phyloP scores from a whole-genome alignment of 2,888 invertebrate genomes.

The Blastobasis lacticolella region DNA sequence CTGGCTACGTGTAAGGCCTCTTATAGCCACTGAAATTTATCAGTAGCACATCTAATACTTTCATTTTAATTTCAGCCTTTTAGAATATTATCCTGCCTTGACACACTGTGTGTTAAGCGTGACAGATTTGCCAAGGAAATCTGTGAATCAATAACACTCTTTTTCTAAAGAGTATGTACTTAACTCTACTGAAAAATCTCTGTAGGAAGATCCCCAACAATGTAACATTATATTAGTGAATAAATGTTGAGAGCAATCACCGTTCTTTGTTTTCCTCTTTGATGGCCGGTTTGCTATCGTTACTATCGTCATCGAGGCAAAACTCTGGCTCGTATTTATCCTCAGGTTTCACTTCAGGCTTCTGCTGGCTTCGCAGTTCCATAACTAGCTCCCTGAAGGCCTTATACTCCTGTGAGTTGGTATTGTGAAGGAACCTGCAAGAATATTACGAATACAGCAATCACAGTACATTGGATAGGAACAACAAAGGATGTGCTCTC shows the following conservation, averaged over 20 bases:
- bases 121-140: too few species aligned
- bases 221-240: too few species aligned
- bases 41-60: too few species aligned
- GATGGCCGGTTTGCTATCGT: conserved; percentile 42
- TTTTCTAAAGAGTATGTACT: too few species aligned
- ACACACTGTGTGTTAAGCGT: too few species aligned
- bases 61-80: too few species aligned
- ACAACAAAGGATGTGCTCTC: conserved; percentile 34
- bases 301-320: conserved; percentile 64
- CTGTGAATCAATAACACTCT: too few species aligned
- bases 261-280: conserved; percentile 57
- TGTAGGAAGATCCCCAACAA: too few species aligned
- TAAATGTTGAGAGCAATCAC: conserved; percentile 16
- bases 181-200: too few species aligned
- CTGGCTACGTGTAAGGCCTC: too few species aligned
- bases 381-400: conserved; percentile 55
- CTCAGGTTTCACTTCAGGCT: conserved; percentile 56
- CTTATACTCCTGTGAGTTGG: conserved; percentile 62
- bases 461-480: conserved; percentile 25
- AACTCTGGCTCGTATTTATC: conserved; percentile 71
- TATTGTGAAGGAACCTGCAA: conserved; percentile 68
- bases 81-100: too few species aligned
- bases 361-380: conserved; percentile 41
- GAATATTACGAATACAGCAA: conserved; percentile 10
- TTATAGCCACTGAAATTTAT: too few species aligned